phyloP scores from a whole-genome alignment of 2,113 vertebrate species.

The Acrocephalus arundinaceus region DNA sequence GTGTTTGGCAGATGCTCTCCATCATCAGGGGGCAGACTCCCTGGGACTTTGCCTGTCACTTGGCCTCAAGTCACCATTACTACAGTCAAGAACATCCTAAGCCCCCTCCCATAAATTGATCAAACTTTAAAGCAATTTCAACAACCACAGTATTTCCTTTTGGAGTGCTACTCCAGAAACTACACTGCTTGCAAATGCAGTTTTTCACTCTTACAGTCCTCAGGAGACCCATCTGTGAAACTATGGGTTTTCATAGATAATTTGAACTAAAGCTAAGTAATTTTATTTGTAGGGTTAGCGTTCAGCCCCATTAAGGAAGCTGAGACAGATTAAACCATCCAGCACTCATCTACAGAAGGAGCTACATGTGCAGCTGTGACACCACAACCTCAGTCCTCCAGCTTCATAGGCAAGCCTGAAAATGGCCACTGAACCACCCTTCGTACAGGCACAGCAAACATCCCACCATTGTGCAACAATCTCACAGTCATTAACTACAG shows the following conservation, averaged over 20 bases:
- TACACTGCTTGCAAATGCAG: background rate
- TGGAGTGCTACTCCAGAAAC: background rate
- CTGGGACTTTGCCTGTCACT: background rate
- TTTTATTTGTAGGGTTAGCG: background rate
- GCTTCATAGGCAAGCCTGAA: background rate
- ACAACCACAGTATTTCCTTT: background rate
- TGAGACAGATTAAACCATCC: background rate
- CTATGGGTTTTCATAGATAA: background rate
- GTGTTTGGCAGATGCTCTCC: background rate
- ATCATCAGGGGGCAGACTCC: background rate
- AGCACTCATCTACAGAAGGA: background rate
- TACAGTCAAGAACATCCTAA: background rate
- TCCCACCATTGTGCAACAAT: background rate
- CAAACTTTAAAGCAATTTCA: background rate
- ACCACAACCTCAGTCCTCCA: background rate
- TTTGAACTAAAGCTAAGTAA: background rate
- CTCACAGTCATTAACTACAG: background rate
- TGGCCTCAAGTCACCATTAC: background rate
- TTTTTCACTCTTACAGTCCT: background rate
- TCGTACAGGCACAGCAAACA: accelerated
- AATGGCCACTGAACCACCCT: background rate
- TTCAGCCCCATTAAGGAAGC: background rate
- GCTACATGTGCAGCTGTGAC: background rate
- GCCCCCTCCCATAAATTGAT: background rate
- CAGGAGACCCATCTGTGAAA: background rate